Conservation (phyloP, 1,140 invertebrate genomes). For the Melanaphis sacchari region DNA sequence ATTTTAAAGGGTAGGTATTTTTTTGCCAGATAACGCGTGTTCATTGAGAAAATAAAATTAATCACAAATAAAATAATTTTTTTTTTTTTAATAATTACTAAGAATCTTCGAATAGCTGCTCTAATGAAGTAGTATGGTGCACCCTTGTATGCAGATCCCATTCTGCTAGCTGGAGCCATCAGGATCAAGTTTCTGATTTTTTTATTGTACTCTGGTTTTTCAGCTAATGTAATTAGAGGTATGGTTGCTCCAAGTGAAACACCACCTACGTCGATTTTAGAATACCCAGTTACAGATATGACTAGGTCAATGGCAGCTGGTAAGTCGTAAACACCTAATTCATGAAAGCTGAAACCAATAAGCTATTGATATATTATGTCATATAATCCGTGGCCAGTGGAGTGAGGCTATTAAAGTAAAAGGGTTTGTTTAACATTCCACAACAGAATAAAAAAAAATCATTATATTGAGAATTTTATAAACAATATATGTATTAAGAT, state of each 20-base stretch:
- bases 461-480: background rate
- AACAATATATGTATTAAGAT: background rate
- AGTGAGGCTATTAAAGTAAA: background rate
- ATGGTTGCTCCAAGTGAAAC: constrained; percentile 74
- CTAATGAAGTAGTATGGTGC: background rate
- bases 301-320: constrained; percentile 70
- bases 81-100: background rate
- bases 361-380: background rate
- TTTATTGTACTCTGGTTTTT: constrained; percentile 67
- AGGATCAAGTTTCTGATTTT: constrained; percentile 66
- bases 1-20: no score
- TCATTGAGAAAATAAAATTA: background rate
- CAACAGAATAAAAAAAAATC: background rate
- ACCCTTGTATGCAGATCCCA: constrained; percentile 49
- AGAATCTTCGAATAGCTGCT: background rate
- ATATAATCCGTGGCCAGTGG: background rate
- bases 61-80: background rate
- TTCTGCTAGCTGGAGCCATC: constrained; percentile 67
- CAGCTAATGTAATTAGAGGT: constrained; percentile 65
- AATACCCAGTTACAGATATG: constrained; percentile 63
- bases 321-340: constrained; percentile 70
- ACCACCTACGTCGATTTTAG: constrained; percentile 68
- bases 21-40: no score
- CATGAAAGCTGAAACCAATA: constrained; percentile 64
- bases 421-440: background rate